These are phyloP conservation scores for Diarsia mendica DNA, from an alignment of 2,888 invertebrate species.

Conservation along the genomic window DNA sequence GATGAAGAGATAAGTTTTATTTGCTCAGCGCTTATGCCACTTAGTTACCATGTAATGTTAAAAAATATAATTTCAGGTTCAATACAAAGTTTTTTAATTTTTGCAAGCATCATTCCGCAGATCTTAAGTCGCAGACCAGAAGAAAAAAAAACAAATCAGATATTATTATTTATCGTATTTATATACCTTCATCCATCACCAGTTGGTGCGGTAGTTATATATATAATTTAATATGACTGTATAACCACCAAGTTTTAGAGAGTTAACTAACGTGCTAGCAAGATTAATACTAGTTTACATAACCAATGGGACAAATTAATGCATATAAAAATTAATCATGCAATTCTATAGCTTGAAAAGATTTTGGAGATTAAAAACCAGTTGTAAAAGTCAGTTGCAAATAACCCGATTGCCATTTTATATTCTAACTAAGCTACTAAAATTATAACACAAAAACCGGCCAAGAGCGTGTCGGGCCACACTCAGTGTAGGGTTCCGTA, in stretches of 20 bases:
- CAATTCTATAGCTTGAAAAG: neutral
- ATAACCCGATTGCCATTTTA: neutral
- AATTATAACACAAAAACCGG: constrained; percentile 21
- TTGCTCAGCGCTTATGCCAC: neutral
- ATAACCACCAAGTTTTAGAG: neutral
- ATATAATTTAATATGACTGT: neutral
- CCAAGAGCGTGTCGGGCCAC: no score
- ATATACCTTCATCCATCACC: neutral
- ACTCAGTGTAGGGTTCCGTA: no score
- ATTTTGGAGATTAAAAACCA: constrained; percentile 23
- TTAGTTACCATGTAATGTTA: neutral
- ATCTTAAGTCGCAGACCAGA: neutral
- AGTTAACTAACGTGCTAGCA: neutral
- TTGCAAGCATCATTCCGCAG: neutral
- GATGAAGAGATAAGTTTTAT: constrained; percentile 38
- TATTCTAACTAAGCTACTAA: constrained; percentile 24
- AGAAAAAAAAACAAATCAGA: neutral
- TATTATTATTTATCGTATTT: neutral
- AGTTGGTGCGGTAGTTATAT: neutral
- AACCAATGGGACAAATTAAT: neutral
- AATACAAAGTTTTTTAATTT: neutral
- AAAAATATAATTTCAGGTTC: neutral
- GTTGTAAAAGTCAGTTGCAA: constrained; percentile 3
- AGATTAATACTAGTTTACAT: neutral
- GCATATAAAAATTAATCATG: neutral